Percentiles rank a stretch among this genome's conserved stretches.
phyloP scores from a whole-genome alignment of 2,113 vertebrate genomes.

The Ictalurus furcatus region DNA sequence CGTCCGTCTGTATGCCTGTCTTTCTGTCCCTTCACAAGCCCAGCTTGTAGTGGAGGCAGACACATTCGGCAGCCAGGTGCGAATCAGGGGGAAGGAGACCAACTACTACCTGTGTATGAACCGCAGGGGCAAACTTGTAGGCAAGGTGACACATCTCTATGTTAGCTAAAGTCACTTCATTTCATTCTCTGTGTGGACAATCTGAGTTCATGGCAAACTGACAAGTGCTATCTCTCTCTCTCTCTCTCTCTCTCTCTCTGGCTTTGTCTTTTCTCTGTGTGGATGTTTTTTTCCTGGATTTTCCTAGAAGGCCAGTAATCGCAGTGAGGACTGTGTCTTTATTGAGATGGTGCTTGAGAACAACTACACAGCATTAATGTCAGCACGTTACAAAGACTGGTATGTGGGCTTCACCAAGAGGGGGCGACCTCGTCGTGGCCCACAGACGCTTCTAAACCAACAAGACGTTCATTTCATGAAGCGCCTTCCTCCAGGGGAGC shows the following conservation, averaged over 20 bases:
- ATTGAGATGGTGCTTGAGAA: constrained; percentile 82
- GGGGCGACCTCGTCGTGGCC: constrained; percentile 75
- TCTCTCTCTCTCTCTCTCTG: neutral
- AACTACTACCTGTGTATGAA: constrained; percentile 83
- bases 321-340: constrained; percentile 78
- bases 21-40: constrained; percentile 80
- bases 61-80: constrained; percentile 82
- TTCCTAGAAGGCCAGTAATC: constrained; percentile 76
- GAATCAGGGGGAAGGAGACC: constrained; percentile 80
- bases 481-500: constrained; percentile 75
- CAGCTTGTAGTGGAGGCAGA: constrained; percentile 83
- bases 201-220: constrained; percentile 31
- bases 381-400: constrained; percentile 76
- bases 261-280: constrained; percentile 49
- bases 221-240: constrained; percentile 56
- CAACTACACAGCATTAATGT: constrained; percentile 81
- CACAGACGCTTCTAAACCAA: constrained; percentile 75
- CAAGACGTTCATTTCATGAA: constrained; percentile 83
- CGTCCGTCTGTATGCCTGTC: constrained; percentile 66
- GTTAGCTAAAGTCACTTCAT: constrained; percentile 52
- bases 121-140: constrained; percentile 77
- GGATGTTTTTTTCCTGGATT: constrained; percentile 55
- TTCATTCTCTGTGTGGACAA: constrained; percentile 34
- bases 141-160: constrained; percentile 72
- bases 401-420: constrained; percentile 80